Evolutionary conservation across 2,797 vertebrate species (phyloP).

Genomic region (Smutsia gigantea): DNA sequence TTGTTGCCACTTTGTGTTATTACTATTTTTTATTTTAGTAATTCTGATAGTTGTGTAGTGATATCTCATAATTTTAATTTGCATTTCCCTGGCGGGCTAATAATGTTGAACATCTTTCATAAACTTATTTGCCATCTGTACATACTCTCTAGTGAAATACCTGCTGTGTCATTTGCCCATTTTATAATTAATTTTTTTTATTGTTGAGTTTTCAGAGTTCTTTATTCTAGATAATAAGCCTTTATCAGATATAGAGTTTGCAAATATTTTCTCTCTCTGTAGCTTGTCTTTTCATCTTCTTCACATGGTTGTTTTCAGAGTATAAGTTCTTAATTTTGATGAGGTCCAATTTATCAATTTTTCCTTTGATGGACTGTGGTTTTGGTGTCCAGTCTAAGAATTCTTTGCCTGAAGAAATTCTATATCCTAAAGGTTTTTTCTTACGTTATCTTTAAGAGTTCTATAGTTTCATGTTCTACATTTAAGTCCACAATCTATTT

Average conservation of each 20-base stretch:
- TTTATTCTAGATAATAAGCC: not conserved
- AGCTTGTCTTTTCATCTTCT: not conserved
- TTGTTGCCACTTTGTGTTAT: not conserved
- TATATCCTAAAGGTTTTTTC: not conserved
- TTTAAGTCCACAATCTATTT: not conserved
- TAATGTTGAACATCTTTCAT: not conserved
- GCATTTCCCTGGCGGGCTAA: not conserved
- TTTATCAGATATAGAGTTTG: not conserved
- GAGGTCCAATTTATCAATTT: not conserved
- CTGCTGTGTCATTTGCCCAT: not conserved
- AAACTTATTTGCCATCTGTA: not conserved
- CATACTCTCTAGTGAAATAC: conserved; percentile 4
- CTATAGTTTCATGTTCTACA: not conserved
- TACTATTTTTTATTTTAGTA: not conserved
- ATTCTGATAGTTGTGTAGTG: not conserved
- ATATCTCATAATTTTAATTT: conserved; percentile 17
- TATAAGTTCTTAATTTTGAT: conserved; percentile 21
- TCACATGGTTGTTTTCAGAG: not conserved
- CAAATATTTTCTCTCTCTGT: not conserved
- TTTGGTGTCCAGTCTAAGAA: conserved; percentile 22
- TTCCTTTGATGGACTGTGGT: not conserved
- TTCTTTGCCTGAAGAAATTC: not conserved
- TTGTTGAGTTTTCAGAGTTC: not conserved
- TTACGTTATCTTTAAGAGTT: not conserved
- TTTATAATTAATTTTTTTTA: conserved; percentile 22